Conservation (phyloP, 2,888 invertebrate species). For the Andrena minutula region DNA sequence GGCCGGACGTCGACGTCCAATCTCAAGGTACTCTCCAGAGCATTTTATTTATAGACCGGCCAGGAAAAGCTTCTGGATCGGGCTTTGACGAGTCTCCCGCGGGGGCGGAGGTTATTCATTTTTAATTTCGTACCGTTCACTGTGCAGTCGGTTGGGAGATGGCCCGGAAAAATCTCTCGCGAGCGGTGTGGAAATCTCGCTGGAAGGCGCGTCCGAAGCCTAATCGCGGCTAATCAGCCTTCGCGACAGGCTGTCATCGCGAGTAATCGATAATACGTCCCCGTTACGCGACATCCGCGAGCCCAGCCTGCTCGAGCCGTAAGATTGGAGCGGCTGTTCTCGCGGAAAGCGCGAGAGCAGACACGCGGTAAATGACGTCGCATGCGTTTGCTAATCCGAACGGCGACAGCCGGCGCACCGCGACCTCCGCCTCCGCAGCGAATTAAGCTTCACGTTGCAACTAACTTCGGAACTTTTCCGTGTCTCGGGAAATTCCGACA, state of each 20-base stretch:
- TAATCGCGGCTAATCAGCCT: constrained; percentile 1
- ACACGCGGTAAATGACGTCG: constrained; percentile 26
- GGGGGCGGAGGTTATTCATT: background rate
- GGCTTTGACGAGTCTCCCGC: background rate
- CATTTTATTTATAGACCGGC: constrained; percentile 53
- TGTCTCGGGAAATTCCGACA: constrained; percentile 24
- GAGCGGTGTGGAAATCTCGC: background rate
- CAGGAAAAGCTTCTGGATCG: constrained; percentile 7
- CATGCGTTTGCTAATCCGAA: constrained; percentile 58
- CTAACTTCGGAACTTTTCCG: constrained; percentile 42
- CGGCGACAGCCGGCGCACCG: constrained; percentile 22
- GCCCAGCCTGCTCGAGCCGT: background rate
- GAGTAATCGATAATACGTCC: constrained; percentile 22
- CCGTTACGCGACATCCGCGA: constrained; percentile 18
- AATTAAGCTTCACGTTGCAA: constrained; percentile 18
- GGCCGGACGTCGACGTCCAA: constrained; percentile 44
- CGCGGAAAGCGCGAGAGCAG: constrained; percentile 15
- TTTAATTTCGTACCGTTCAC: constrained; percentile 5
- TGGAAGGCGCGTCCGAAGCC: background rate
- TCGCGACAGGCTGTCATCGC: constrained; percentile 1
- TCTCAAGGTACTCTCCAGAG: constrained; percentile 36
- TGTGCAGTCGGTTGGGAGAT: too few relatives aligned
- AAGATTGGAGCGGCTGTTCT: background rate
- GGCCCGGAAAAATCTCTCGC: background rate
- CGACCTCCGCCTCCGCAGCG: constrained; percentile 9